phyloP scores from a whole-genome alignment of 2,797 vertebrate species.

The Lemur catta region DNA sequence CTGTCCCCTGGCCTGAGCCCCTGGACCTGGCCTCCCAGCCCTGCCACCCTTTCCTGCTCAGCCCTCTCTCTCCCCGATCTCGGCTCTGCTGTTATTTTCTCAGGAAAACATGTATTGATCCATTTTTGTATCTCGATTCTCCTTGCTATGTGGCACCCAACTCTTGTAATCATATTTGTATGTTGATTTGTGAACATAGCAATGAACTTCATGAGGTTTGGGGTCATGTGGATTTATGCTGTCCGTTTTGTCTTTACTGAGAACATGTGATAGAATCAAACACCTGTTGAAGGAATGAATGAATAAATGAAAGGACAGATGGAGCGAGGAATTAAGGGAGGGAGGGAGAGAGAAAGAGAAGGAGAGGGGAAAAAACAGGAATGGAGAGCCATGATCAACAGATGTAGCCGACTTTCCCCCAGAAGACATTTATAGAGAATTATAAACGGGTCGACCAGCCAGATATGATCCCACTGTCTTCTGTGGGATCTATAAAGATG shows the following conservation, averaged over 20 bases:
- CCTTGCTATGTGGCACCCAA: background rate
- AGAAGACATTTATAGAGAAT: background rate
- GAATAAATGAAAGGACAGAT: background rate
- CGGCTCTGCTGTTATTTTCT: background rate
- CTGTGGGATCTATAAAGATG: background rate
- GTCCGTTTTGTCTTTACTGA: background rate
- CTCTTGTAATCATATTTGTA: background rate
- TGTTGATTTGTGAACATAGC: background rate
- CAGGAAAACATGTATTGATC: background rate
- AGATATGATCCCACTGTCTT: too few species aligned
- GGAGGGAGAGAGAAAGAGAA: background rate
- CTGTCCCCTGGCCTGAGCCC: fast-evolving
- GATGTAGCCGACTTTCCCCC: background rate
- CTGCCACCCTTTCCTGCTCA: background rate
- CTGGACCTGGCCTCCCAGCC: background rate
- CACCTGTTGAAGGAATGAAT: background rate
- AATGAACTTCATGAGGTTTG: background rate
- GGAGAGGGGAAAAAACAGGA: background rate
- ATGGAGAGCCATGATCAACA: too few species aligned
- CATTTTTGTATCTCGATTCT: fast-evolving
- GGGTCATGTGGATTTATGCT: background rate
- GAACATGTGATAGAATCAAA: background rate
- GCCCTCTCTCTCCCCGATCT: background rate
- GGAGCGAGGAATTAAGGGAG: background rate
- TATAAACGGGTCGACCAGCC: background rate